phyloP scores from a whole-genome alignment of 2,797 vertebrate species.

The Coranthus polyacanthus region DNA sequence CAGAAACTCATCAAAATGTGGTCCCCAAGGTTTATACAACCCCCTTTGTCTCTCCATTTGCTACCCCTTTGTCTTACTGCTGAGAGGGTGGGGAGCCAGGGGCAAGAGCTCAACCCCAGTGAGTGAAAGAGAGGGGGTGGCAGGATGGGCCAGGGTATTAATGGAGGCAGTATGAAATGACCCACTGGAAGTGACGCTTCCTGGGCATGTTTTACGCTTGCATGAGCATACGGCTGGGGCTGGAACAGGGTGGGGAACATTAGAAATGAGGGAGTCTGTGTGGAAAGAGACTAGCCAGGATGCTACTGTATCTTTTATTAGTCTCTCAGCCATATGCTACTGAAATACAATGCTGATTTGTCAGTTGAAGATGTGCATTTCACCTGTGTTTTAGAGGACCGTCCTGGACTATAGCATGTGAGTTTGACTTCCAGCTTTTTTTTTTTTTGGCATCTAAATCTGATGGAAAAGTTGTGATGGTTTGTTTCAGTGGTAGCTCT shows the following conservation, averaged over 20 bases:
- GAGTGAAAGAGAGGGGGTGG: constrained; percentile 10
- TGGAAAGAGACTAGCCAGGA: constrained; percentile 56
- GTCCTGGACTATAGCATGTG: constrained; percentile 55
- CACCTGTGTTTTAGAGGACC: constrained; percentile 40
- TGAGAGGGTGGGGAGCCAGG: constrained; percentile 68
- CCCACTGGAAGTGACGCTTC: constrained; percentile 80
- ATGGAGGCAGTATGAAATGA: constrained; percentile 77
- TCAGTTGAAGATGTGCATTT: constrained; percentile 54
- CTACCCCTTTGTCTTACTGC: constrained; percentile 79
- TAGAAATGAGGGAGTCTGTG: constrained; percentile 52
- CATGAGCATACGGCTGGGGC: constrained; percentile 69
- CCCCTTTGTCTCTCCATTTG: constrained; percentile 76
- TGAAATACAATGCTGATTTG: constrained; percentile 52
- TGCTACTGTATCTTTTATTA: constrained; percentile 77
- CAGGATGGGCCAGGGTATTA: constrained; percentile 57
- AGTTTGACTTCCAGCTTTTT: constrained; percentile 55
- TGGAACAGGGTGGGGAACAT: constrained; percentile 62
- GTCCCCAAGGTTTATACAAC: constrained; percentile 68
- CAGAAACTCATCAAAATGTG: constrained; percentile 78
- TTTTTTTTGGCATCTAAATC: constrained; percentile 22
- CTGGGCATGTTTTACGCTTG: constrained; percentile 77
- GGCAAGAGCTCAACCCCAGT: constrained; percentile 67
- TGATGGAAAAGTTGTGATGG: constrained; percentile 30
- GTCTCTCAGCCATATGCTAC: constrained; percentile 69
- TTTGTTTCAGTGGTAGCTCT: constrained; percentile 17